phyloP scores from a whole-genome alignment of 2,797 vertebrate species.

The Diceros bicornis region DNA sequence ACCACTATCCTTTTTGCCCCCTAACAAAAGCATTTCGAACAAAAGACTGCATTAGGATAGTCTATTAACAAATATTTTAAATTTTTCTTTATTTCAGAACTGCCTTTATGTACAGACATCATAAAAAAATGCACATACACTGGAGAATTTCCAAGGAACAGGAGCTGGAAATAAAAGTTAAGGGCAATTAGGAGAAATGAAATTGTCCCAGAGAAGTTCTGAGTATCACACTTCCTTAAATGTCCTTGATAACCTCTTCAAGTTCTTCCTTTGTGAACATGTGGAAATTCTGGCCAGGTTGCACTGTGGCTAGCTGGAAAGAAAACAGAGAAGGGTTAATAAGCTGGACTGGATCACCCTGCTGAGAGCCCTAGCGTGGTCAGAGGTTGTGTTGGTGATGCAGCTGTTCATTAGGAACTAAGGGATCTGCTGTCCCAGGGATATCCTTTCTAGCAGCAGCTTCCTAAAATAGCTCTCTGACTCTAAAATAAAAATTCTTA shows the following conservation, averaged over 20 bases:
- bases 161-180: constrained; percentile 84
- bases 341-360: background rate
- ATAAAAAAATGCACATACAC: constrained; percentile 87
- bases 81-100: constrained; percentile 85
- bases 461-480: constrained; percentile 88
- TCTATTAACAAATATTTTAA: constrained; percentile 88
- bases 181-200: constrained; percentile 78
- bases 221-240: constrained; percentile 89
- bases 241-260: constrained; percentile 99
- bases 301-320: constrained; percentile 96
- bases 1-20: background rate
- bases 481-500: constrained; percentile 87
- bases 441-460: constrained; percentile 80
- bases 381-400: constrained; percentile 13
- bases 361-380: background rate
- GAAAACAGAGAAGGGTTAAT: constrained; percentile 83
- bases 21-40: constrained; percentile 12
- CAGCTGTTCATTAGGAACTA: constrained; percentile 84
- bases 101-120: constrained; percentile 89
- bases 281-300: constrained; percentile 98
- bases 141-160: constrained; percentile 79
- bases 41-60: background rate
- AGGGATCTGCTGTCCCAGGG: constrained; percentile 85
- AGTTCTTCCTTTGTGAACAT: constrained; percentile 99
- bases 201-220: constrained; percentile 80